Evolutionary conservation across 2,797 vertebrate species (phyloP), one percentile per base, ranked within the genome.

Genomic region (Tapirus indicus): DNA sequence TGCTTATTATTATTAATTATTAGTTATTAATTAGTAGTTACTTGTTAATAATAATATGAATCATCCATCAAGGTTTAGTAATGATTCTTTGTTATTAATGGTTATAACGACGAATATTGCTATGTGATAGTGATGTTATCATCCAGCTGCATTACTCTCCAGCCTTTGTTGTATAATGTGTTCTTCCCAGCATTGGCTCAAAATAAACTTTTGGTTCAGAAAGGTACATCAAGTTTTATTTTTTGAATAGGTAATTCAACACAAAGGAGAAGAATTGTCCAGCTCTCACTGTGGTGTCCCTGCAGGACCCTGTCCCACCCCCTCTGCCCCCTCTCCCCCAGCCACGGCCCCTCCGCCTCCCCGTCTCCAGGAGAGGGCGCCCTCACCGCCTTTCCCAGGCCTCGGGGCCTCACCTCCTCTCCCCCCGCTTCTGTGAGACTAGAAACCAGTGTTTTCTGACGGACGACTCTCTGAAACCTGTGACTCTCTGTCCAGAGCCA

Each of bases 291-390:
- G 13, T 2, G 56, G 68, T 10, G 23, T 44, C 52, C 52, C 49
- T 12, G 12, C 27, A 6, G 44, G 68, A 29, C 80, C 10, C 27
- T n/a, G 10, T 38, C 21, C 10, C 11, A 0, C n/a, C 78, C n/a
- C 6, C 14, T 0, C n/a, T 4, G 1, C 14, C 38, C 69, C 14
- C 1, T 10, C 1, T 3, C 1, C 25, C 16, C n/a, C 7, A 0
- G 35, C 52, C 2, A n/a, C 6, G 2, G 14, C 20, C 74, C 32
- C 10, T 4, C 9, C 35, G 3, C 4, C 21, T 69, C 10, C 5
- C 5, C 23, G 7, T 10, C 60, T 58, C 41, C 23, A 7, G 9
- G 49, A 44, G 16, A 29, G n/a, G 23, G 32, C 18, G 23, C 47
- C 41, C 74, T 49, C 54, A 35, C 21, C 16, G 68, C 12, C 80